These are phyloP conservation scores for Grapholita molesta DNA, from an alignment of 1,140 invertebrate genomes.

Conservation along the genomic window DNA sequence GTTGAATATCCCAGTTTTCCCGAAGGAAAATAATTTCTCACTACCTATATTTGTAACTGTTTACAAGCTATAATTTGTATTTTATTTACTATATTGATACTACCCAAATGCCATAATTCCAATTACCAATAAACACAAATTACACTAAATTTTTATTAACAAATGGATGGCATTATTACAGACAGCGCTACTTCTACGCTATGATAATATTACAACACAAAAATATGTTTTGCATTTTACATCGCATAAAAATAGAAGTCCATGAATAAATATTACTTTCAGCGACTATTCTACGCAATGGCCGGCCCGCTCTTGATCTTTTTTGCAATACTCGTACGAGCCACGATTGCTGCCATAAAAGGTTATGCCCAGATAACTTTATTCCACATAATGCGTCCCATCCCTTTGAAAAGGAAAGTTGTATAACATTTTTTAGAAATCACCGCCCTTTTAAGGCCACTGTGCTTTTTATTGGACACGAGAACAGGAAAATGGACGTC, in stretches of 20 bases:
- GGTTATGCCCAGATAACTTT: conserved; percentile 67
- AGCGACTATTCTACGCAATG: conserved; percentile 51
- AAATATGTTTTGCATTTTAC: neutral
- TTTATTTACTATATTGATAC: no score
- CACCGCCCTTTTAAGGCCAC: conserved; percentile 57
- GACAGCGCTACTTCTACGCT: neutral
- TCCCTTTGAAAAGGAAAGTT: conserved; percentile 71
- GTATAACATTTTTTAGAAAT: conserved; percentile 60
- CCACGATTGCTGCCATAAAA: conserved; percentile 55
- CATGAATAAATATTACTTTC: conserved; percentile 56
- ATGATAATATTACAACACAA: conserved; percentile 15
- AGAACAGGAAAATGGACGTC: conserved; percentile 40
- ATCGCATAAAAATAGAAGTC: conserved; percentile 23
- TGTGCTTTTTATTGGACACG: conserved; percentile 57
- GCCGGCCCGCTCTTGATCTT: conserved; percentile 51
- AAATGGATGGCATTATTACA: no score
- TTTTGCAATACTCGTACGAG: conserved; percentile 51
- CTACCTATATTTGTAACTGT: no score
- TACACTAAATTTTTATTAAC: no score
- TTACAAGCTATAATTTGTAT: no score
- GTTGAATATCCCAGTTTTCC: no score
- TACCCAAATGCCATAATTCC: no score
- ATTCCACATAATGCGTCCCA: conserved; percentile 59
- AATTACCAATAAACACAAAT: no score
- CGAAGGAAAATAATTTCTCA: no score